Evolutionary conservation across 2,113 vertebrate genomes (phyloP).

Genomic region (Mobula birostris): DNA sequence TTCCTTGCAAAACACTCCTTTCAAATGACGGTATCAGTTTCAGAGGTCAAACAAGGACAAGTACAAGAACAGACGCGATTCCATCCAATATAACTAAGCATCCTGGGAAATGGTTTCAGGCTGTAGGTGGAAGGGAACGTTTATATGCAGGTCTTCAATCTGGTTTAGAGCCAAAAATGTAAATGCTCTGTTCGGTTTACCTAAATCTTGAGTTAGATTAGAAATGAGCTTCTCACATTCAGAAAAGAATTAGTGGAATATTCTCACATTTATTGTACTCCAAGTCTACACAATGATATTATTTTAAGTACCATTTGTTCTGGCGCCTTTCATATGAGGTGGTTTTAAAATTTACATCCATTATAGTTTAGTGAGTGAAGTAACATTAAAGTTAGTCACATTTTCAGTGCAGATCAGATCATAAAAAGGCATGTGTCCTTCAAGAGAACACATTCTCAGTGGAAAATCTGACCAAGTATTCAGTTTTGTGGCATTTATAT

Average conservation of each 20-base stretch:
- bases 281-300: no score
- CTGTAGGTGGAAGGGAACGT: background rate
- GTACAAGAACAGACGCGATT: constrained; percentile 10
- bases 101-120: background rate
- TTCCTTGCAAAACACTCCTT: background rate
- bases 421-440: background rate
- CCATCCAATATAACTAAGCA: background rate
- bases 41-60: background rate
- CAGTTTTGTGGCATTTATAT: background rate
- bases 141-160: background rate
- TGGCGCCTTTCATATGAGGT: no score
- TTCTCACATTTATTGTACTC: no score
- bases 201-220: no score
- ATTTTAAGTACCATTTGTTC: background rate
- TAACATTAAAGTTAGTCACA: background rate
- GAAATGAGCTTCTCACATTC: no score
- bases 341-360: background rate
- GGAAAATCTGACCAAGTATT: background rate
- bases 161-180: background rate
- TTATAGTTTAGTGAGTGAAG: background rate
- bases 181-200: no score
- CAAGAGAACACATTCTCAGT: background rate
- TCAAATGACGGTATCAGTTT: background rate
- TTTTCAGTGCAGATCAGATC: no score
- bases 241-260: no score